These are phyloP conservation scores for Exephanes ischioxanthus DNA, from an alignment of 2,888 invertebrate species.

Conservation along the genomic window DNA sequence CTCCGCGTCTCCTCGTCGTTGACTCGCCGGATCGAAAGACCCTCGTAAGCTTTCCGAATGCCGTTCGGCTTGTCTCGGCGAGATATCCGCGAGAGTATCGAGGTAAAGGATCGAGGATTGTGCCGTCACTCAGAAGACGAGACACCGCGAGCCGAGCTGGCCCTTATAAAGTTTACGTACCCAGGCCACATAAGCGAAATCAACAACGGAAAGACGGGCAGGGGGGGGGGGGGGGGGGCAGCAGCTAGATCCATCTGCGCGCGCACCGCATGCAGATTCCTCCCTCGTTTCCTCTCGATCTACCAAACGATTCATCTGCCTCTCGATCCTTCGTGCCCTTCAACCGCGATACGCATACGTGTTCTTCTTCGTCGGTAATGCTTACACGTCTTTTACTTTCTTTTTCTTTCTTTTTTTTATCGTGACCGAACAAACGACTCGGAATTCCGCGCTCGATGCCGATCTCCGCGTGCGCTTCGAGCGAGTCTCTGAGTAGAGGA, in stretches of 20 bases:
- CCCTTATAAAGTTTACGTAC: slow-evolving; percentile 78
- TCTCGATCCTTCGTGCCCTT: slow-evolving; percentile 51
- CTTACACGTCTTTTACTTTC: not conserved
- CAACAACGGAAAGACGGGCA: slow-evolving; percentile 24
- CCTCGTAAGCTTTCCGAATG: slow-evolving; percentile 28
- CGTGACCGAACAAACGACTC: slow-evolving; percentile 21
- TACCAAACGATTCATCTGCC: slow-evolving; percentile 59
- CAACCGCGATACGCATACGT: slow-evolving; percentile 51
- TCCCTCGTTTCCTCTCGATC: slow-evolving; percentile 41
- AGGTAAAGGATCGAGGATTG: slow-evolving; percentile 80
- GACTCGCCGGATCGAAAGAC: slow-evolving; percentile 49
- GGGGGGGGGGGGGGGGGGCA: slow-evolving; percentile 9
- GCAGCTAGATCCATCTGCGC: slow-evolving; percentile 60
- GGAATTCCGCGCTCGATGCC: slow-evolving; percentile 33
- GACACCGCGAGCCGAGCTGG: slow-evolving; percentile 71
- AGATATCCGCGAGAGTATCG: slow-evolving; percentile 68
- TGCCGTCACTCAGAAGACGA: slow-evolving; percentile 81
- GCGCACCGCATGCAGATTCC: slow-evolving; percentile 74
- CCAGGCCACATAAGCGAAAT: slow-evolving; percentile 20
- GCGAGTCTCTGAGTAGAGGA: not conserved
- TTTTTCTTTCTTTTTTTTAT: not conserved
- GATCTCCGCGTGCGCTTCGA: slow-evolving; percentile 3
- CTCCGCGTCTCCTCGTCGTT: slow-evolving; percentile 39
- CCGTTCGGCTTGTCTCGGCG: slow-evolving; percentile 57
- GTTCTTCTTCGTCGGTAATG: not conserved